phyloP scores from a whole-genome alignment of 2,888 invertebrate genomes.

The Phaonia tiefii region DNA sequence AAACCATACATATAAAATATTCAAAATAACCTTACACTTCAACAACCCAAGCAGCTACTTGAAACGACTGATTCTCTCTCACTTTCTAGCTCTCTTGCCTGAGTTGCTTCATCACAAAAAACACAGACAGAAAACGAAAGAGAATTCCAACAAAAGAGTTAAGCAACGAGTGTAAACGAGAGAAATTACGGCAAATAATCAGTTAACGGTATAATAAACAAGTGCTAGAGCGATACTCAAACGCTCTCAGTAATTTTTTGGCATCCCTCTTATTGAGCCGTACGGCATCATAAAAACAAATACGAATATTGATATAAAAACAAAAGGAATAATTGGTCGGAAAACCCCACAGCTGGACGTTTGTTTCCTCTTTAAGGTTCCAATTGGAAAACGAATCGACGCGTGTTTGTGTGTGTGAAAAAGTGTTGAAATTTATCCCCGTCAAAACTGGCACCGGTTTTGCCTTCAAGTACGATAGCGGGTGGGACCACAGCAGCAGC shows the following conservation, averaged over 20 bases:
- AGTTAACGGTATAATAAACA: constrained; percentile 34
- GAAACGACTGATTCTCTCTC: neutral
- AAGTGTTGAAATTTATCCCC: constrained; percentile 38
- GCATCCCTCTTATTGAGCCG: constrained; percentile 30
- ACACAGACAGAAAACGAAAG: constrained; percentile 8
- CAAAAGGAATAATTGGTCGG: constrained; percentile 60
- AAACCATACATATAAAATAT: constrained; percentile 35
- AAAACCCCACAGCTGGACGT: constrained; percentile 9
- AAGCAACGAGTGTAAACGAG: constrained; percentile 52
- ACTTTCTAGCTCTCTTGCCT: too few species aligned
- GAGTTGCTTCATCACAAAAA: constrained; percentile 3
- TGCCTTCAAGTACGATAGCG: constrained; percentile 72
- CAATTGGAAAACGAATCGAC: neutral
- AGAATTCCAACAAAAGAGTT: neutral
- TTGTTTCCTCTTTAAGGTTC: neutral
- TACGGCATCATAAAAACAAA: constrained; percentile 58
- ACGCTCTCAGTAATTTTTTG: constrained; percentile 10
- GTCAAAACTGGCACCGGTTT: constrained; percentile 79
- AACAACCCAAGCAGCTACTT: constrained; percentile 35
- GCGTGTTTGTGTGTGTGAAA: neutral
- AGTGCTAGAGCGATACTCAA: constrained; percentile 27
- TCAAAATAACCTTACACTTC: constrained; percentile 59
- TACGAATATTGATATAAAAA: constrained; percentile 59
- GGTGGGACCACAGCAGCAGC: constrained; percentile 61
- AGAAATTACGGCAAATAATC: constrained; percentile 47